These are phyloP conservation scores for Ctena decussata DNA, from an alignment of 2,888 invertebrate species.

Conservation along the genomic window DNA sequence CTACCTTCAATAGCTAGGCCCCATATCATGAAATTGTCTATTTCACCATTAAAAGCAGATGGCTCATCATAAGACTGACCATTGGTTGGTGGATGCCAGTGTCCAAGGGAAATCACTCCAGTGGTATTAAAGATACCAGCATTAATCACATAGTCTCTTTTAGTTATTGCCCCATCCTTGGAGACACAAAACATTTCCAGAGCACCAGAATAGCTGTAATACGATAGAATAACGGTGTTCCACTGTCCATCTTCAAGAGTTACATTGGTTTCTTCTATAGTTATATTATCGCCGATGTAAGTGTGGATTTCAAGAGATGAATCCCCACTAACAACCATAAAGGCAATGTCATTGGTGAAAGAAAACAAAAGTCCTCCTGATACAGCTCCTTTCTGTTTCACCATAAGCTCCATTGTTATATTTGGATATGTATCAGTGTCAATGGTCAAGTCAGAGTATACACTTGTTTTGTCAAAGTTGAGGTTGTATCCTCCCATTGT, in stretches of 20 bases:
- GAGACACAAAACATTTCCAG: constrained; percentile 66
- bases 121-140: constrained; percentile 57
- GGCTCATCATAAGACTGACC: constrained; percentile 48
- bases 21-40: constrained; percentile 78
- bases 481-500: constrained; percentile 71
- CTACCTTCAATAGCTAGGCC: constrained; percentile 65
- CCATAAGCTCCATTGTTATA: constrained; percentile 70
- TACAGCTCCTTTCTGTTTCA: constrained; percentile 50
- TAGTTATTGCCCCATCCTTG: constrained; percentile 55
- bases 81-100: constrained; percentile 72
- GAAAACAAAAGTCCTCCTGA: constrained; percentile 67
- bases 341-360: constrained; percentile 61
- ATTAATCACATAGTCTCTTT: constrained; percentile 32
- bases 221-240: constrained; percentile 75
- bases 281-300: constrained; percentile 28
- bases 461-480: constrained; percentile 62
- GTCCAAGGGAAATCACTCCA: constrained; percentile 71
- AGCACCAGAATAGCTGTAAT: constrained; percentile 63
- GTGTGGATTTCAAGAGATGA: constrained; percentile 60
- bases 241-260: constrained; percentile 65
- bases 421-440: constrained; percentile 40
- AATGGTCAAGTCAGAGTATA: constrained; percentile 49
- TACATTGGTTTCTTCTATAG: constrained; percentile 53
- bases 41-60: constrained; percentile 59
- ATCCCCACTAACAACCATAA: constrained; percentile 52